These are phyloP conservation scores for Noctua comes DNA, from an alignment of 2,888 invertebrate genomes.

Conservation along the genomic window DNA sequence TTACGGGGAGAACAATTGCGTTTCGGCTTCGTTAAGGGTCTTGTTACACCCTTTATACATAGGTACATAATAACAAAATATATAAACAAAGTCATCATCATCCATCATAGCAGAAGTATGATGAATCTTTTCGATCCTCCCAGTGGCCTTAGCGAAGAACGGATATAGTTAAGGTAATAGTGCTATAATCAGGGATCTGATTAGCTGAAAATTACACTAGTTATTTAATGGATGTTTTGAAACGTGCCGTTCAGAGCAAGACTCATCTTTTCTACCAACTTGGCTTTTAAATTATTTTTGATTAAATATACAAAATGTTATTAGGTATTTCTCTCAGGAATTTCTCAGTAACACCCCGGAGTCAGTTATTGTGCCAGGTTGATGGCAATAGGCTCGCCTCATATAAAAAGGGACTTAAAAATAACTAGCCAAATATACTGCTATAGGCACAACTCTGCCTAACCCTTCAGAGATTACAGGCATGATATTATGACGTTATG, in stretches of 20 bases:
- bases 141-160: neutral
- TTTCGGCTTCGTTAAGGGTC: too few species aligned
- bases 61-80: too few species aligned
- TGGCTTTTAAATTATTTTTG: neutral
- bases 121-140: neutral
- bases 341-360: neutral
- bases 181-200: neutral
- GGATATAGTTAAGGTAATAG: neutral
- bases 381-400: neutral
- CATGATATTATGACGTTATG: neutral
- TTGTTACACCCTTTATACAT: too few species aligned
- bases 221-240: neutral
- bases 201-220: neutral
- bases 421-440: neutral
- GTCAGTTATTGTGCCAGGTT: neutral
- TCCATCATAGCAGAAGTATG: neutral
- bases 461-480: neutral
- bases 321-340: neutral
- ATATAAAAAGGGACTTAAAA: neutral
- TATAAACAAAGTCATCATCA: neutral
- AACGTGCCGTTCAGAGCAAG: neutral
- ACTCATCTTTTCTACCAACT: neutral
- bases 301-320: too few species aligned
- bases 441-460: neutral
- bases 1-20: too few species aligned